Evolutionary conservation across 1,140 invertebrate genomes (phyloP).

Genomic region (Himalopsyche phryganea): DNA sequence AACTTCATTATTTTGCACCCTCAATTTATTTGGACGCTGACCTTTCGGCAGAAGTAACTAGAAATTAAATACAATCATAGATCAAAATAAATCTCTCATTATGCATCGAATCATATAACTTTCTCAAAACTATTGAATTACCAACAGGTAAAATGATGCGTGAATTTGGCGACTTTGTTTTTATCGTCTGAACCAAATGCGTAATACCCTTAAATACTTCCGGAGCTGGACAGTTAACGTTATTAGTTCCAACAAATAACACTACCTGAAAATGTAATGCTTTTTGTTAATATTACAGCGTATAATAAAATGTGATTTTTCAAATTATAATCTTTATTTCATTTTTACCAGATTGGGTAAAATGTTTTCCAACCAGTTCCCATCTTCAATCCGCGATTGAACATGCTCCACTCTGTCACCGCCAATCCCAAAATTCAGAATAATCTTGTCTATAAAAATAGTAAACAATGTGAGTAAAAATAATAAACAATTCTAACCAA

Average conservation of each 20-base stretch:
- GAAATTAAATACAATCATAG: conserved; percentile 37
- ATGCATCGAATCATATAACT: too few species aligned
- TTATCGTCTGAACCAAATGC: conserved; percentile 43
- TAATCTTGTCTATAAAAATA: conserved; percentile 14
- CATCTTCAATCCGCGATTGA: conserved; percentile 69
- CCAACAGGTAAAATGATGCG: conserved; percentile 5
- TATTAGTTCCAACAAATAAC: conserved; percentile 69
- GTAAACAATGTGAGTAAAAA: too few species aligned
- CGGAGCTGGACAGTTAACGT: conserved; percentile 60
- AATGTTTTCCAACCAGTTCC: conserved; percentile 56
- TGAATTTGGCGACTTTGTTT: background rate
- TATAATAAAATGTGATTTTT: background rate
- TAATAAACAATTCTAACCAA: too few species aligned
- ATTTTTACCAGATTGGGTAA: conserved; percentile 44
- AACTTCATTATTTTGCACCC: conserved; percentile 58
- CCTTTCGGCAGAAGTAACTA: conserved; percentile 66
- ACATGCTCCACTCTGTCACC: conserved; percentile 71
- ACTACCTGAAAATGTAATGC: conserved; percentile 53
- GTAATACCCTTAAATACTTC: conserved; percentile 64
- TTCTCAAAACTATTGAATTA: conserved; percentile 38
- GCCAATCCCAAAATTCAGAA: conserved; percentile 69
- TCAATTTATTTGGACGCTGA: conserved; percentile 58
- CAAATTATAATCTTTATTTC: background rate
- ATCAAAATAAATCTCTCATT: too few species aligned
- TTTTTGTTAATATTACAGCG: background rate